A percentile compares a stretch with the other conserved stretches of the same genome.
phyloP scores from a whole-genome alignment of 2,888 invertebrate genomes.

The Sminthurides aquaticus region DNA sequence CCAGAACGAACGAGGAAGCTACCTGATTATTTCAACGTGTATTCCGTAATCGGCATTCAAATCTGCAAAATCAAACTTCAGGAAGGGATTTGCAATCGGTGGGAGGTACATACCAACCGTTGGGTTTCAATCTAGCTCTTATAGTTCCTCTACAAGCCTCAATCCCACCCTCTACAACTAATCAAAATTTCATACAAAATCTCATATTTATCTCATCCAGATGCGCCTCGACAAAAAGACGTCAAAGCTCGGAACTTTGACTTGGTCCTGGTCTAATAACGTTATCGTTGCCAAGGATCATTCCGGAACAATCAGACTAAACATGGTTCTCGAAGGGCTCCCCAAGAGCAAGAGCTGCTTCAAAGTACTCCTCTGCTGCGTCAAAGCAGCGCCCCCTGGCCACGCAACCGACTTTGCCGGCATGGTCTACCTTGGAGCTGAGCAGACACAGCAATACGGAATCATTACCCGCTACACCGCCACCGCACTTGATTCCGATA shows the following conservation, averaged over 20 bases:
- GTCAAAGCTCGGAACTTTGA: too few species aligned
- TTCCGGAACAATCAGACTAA: not conserved
- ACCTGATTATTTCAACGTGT: not conserved
- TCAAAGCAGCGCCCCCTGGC: not conserved
- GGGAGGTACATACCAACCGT: too few species aligned
- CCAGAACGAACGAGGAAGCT: not conserved
- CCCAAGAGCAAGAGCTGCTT: not conserved
- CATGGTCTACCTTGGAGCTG: not conserved
- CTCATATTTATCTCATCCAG: too few species aligned
- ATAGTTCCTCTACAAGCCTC: too few species aligned
- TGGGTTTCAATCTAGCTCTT: too few species aligned
- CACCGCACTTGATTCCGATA: not conserved
- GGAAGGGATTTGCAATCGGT: too few species aligned
- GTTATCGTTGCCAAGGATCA: not conserved
- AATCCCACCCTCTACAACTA: too few species aligned
- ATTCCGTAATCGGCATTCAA: not conserved
- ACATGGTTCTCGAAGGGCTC: not conserved
- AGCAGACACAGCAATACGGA: not conserved
- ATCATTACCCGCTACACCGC: not conserved
- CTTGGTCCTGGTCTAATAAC: not conserved
- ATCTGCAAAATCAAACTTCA: not conserved
- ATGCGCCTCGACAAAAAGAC: too few species aligned
- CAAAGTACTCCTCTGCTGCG: not conserved
- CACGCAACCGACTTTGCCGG: not conserved
- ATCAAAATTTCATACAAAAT: too few species aligned